phyloP scores from a whole-genome alignment of 2,888 invertebrate species.

The Furcula furcula region DNA sequence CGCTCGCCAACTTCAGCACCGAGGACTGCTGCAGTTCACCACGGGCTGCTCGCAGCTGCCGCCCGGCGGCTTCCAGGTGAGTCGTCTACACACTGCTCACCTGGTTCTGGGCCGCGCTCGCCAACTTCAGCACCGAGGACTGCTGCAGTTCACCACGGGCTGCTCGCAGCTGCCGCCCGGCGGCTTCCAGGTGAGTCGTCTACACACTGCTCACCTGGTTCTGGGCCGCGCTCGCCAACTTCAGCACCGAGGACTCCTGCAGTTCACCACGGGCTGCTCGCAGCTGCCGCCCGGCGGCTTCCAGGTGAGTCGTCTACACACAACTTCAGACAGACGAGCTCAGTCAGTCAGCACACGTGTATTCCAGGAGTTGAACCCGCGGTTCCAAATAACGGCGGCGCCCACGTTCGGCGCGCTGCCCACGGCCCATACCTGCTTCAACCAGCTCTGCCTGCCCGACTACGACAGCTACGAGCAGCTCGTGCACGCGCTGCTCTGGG shows the following conservation, averaged over 20 bases:
- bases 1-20: slow-evolving; percentile 92
- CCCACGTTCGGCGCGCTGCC: slow-evolving; percentile 95
- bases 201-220: slow-evolving; percentile 80
- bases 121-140: slow-evolving; percentile 93
- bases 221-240: slow-evolving; percentile 87
- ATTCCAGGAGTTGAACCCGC: slow-evolving; percentile 89
- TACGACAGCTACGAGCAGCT: slow-evolving; percentile 97
- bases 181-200: slow-evolving; percentile 84
- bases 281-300: slow-evolving; percentile 94
- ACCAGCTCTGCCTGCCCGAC: slow-evolving; percentile 97
- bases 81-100: slow-evolving; percentile 77
- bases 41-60: slow-evolving; percentile 96
- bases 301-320: slow-evolving; percentile 50
- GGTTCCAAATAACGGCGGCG: slow-evolving; percentile 95
- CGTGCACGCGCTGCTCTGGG: slow-evolving; percentile 93
- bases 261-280: slow-evolving; percentile 96
- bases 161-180: slow-evolving; percentile 93
- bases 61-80: slow-evolving; percentile 88
- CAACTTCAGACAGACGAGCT: no score
- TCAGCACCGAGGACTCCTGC: slow-evolving; percentile 94
- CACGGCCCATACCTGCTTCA: slow-evolving; percentile 97
- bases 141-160: slow-evolving; percentile 96
- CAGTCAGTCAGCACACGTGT: no score
- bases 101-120: slow-evolving; percentile 82
- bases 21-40: slow-evolving; percentile 95